Evolutionary conservation across 2,113 vertebrate genomes (phyloP).

Genomic region (human): GRCh38 chr3:99976001-99976500

Average conservation of each 20-base stretch:
- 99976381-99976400: constrained; percentile 22
- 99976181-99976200: neutral
- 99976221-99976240: neutral
- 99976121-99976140: too few species aligned
- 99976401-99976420: neutral
- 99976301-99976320: neutral
- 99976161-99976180: neutral
- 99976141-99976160: too few species aligned
- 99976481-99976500: neutral
- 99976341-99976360: neutral
- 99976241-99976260: neutral
- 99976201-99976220: neutral
- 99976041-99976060: too few species aligned
- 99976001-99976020: too few species aligned
- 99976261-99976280: neutral
- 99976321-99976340: neutral
- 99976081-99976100: too few species aligned
- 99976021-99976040: too few species aligned
- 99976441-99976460: neutral
- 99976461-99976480: neutral
- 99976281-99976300: neutral
- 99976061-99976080: too few species aligned
- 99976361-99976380: neutral
- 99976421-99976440: neutral
- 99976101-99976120: too few species aligned